These are phyloP conservation scores for Nipponacmea schrenckii DNA, from an alignment of 2,888 invertebrate genomes.

Conservation along the genomic window DNA sequence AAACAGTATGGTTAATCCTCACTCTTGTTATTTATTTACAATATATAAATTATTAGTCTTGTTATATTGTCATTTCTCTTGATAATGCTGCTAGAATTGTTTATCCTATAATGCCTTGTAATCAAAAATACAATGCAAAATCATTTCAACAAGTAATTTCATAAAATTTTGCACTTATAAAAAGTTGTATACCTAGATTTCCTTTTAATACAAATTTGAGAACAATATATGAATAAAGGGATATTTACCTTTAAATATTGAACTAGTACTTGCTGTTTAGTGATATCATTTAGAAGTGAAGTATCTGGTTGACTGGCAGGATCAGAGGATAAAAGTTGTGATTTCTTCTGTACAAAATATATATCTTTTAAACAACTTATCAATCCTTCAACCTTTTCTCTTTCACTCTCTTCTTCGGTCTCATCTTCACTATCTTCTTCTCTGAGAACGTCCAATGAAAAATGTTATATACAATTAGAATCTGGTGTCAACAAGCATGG, in stretches of 20 bases:
- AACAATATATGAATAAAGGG: too few species aligned
- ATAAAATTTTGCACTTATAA: too few species aligned
- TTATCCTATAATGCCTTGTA: background rate
- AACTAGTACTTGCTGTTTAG: slow-evolving; percentile 71
- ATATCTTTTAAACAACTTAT: slow-evolving; percentile 32
- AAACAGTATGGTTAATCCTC: too few species aligned
- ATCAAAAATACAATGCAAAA: background rate
- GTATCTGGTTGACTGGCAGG: slow-evolving; percentile 26
- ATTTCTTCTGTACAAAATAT: slow-evolving; percentile 34
- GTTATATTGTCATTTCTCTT: too few species aligned
- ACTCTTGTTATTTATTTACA: background rate
- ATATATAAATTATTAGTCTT: too few species aligned
- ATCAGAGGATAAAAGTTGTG: background rate
- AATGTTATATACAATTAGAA: too few species aligned
- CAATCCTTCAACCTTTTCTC: slow-evolving; percentile 14
- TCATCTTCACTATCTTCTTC: slow-evolving; percentile 16
- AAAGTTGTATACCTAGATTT: too few species aligned
- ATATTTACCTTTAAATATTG: slow-evolving; percentile 76
- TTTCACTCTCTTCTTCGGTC: slow-evolving; percentile 9
- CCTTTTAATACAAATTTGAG: too few species aligned
- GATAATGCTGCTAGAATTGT: too few species aligned
- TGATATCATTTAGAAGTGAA: slow-evolving; percentile 54
- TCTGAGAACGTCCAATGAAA: background rate
- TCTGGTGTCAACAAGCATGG: too few species aligned
- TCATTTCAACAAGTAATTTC: background rate